Percentiles rank a stretch among this genome's conserved stretches.
Conservation (phyloP, 2,888 invertebrate genomes). For the Pheosia tremula region DNA sequence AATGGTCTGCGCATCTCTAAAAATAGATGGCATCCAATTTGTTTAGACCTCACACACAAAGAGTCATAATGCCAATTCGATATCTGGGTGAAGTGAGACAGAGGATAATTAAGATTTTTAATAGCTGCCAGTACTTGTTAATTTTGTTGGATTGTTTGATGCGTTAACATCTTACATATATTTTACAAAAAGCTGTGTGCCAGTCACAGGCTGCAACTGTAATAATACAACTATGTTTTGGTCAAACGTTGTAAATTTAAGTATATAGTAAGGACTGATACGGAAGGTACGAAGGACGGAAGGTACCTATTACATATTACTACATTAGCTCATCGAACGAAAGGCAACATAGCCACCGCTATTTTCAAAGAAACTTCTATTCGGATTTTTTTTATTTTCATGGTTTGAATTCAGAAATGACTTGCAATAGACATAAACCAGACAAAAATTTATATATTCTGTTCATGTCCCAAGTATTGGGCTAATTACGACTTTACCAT, state of each 20-base stretch:
- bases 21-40: slow-evolving; percentile 6
- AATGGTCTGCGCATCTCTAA: slow-evolving; percentile 3
- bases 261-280: too few species aligned
- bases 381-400: not conserved
- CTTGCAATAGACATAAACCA: not conserved
- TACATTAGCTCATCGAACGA: not conserved
- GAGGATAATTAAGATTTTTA: not conserved
- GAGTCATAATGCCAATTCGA: not conserved
- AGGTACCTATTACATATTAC: not conserved
- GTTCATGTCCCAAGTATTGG: not conserved
- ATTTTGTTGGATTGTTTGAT: too few species aligned
- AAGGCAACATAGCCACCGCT: not conserved
- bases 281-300: too few species aligned
- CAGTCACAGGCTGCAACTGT: too few species aligned
- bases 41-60: not conserved
- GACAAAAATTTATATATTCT: not conserved
- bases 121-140: not conserved
- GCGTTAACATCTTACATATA: too few species aligned
- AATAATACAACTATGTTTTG: too few species aligned
- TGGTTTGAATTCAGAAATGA: not conserved
- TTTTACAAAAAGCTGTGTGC: too few species aligned
- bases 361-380: not conserved
- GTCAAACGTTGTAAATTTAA: too few species aligned
- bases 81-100: not conserved
- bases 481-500: slow-evolving; percentile 30